These are phyloP conservation scores for Lagopus leucura DNA, from an alignment of 2,113 vertebrate genomes.

Conservation along the genomic window DNA sequence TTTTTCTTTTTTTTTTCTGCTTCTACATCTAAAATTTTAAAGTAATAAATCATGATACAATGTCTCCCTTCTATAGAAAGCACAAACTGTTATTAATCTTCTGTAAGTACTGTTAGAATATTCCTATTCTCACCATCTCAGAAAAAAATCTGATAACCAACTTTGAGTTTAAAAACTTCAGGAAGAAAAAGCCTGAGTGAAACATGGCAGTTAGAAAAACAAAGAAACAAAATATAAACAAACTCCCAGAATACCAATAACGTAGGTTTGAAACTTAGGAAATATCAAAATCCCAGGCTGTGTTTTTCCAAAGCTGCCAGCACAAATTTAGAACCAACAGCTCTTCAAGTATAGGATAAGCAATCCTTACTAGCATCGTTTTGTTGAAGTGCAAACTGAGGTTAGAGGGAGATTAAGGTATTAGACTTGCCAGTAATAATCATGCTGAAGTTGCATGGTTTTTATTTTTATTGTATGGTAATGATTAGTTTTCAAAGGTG, in stretches of 20 bases:
- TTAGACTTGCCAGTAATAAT: no score
- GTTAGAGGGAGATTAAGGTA: not conserved
- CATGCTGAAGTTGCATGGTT: not conserved
- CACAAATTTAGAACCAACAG: not conserved
- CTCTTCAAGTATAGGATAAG: not conserved
- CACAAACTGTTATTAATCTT: not conserved
- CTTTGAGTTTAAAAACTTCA: not conserved
- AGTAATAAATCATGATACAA: not conserved
- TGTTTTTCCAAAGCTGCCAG: not conserved
- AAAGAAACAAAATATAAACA: not conserved
- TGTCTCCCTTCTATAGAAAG: not conserved
- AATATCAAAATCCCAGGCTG: not conserved
- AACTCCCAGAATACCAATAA: not conserved
- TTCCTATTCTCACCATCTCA: not conserved
- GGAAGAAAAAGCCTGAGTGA: not conserved
- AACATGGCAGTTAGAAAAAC: not conserved
- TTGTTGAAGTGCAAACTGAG: not conserved
- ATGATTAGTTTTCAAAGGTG: not conserved
- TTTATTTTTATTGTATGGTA: not conserved
- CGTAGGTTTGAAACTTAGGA: not conserved
- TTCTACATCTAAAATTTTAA: conserved; percentile 56
- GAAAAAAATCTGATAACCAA: not conserved
- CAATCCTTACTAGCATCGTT: not conserved
- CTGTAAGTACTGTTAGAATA: not conserved
- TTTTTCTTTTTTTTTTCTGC: conserved; percentile 66